A percentile compares a stretch with the other conserved stretches of the same genome.
Conservation (phyloP, 2,113 vertebrate genomes). For the Lophotis ruficrista region DNA sequence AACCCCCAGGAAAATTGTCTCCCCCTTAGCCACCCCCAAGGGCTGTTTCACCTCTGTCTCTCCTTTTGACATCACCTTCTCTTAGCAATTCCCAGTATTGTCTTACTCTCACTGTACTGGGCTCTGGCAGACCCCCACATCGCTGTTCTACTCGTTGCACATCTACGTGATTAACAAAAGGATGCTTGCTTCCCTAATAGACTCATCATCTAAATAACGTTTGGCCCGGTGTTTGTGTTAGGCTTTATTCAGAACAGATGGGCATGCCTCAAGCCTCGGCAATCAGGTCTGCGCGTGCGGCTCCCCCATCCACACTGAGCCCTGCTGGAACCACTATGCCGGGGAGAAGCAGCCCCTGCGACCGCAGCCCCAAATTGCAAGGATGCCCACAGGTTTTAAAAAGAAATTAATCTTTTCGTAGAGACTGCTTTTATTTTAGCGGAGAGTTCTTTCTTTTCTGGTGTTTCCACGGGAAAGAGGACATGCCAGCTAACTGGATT, state of each 20-base stretch:
- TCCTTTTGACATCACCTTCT: neutral
- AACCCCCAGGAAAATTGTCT: neutral
- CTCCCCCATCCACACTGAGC: neutral
- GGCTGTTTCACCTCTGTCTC: neutral
- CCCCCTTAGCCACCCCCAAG: neutral
- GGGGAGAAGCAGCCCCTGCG: neutral
- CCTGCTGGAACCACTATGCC: neutral
- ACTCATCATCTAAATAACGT: neutral
- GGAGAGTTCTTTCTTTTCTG: neutral
- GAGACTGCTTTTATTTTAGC: neutral
- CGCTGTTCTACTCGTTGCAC: rapidly evolving
- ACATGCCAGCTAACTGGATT: neutral
- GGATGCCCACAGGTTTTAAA: neutral
- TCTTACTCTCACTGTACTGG: neutral
- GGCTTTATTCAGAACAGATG: neutral
- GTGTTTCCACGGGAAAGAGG: slow-evolving; percentile 3
- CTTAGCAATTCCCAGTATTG: neutral
- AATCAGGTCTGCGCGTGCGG: neutral
- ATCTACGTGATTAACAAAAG: neutral
- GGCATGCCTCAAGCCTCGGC: neutral
- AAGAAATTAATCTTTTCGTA: neutral
- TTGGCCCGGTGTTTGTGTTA: neutral
- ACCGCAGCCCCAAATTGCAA: neutral
- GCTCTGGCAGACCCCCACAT: neutral
- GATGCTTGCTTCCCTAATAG: neutral